phyloP scores from a whole-genome alignment of 2,888 invertebrate species.

The Trissonchulus sp. region DNA sequence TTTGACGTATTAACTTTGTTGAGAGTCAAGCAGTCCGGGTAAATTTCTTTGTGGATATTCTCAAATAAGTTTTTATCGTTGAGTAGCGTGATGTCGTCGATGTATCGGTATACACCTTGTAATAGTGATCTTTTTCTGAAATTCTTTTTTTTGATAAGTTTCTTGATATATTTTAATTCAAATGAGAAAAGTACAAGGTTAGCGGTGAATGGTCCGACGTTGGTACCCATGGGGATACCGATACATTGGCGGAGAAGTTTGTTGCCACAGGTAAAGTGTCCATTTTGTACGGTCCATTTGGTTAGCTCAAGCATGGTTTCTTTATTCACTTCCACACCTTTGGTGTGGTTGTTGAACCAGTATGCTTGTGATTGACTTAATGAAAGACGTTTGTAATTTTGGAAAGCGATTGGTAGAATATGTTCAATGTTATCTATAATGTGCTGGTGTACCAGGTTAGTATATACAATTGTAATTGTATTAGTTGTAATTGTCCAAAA shows the following conservation, averaged over 20 bases:
- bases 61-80: background rate
- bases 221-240: slow-evolving; percentile 14
- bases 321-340: too few relatives aligned
- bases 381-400: too few relatives aligned
- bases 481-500: too few relatives aligned
- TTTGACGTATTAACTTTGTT: background rate
- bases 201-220: background rate
- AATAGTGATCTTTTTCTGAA: background rate
- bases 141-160: background rate
- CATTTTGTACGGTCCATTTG: too few relatives aligned
- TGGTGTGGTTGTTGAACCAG: too few relatives aligned
- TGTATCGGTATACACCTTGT: background rate
- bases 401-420: too few relatives aligned
- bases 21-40: background rate
- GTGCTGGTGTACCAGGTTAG: too few relatives aligned
- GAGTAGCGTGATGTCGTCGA: background rate
- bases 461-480: too few relatives aligned
- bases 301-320: too few relatives aligned
- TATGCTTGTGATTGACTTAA: too few relatives aligned
- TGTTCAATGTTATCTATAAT: too few relatives aligned
- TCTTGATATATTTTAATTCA: background rate
- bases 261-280: too few relatives aligned
- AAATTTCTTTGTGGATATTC: background rate
- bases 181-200: background rate
- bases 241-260: background rate